Evolutionary conservation across 2,888 invertebrate species (phyloP).

Genomic region (Eristalinus sepulchralis): DNA sequence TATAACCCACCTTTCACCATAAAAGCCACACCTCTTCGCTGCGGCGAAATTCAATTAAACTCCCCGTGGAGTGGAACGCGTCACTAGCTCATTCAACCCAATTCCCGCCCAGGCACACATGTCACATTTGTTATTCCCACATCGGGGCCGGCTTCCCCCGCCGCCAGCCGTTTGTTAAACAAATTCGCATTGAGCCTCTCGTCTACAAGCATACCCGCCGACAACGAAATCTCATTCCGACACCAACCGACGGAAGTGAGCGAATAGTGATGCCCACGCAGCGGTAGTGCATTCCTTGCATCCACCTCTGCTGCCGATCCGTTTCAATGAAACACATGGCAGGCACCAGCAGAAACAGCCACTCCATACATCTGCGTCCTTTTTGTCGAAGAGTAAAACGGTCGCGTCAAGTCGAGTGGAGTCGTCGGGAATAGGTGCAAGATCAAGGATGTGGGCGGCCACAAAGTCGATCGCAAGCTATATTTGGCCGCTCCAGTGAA

Average conservation of each 20-base stretch:
- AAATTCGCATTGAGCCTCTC: neutral
- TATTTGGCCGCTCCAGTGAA: conserved; percentile 17
- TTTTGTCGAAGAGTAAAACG: neutral
- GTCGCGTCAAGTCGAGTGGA: conserved; percentile 28
- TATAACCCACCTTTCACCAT: neutral
- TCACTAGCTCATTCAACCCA: neutral
- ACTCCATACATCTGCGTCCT: conserved; percentile 24
- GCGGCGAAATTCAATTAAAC: neutral
- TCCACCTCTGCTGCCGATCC: conserved; percentile 9
- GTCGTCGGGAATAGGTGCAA: conserved; percentile 54
- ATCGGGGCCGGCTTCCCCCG: neutral
- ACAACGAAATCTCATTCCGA: conserved; percentile 7
- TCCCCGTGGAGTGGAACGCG: neutral
- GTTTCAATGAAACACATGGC: conserved; percentile 42
- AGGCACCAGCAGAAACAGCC: neutral
- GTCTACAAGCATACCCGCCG: neutral
- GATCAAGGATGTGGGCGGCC: conserved; percentile 64
- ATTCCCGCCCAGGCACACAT: neutral
- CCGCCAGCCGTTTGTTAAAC: neutral
- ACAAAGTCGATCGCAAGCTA: conserved; percentile 8
- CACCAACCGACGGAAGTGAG: conserved; percentile 44
- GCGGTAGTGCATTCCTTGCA: conserved; percentile 27
- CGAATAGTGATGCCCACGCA: conserved; percentile 58
- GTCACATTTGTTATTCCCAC: neutral
- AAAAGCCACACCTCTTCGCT: neutral